phyloP scores from a whole-genome alignment of 2,888 invertebrate genomes.

The Chymomyza caudatula region DNA sequence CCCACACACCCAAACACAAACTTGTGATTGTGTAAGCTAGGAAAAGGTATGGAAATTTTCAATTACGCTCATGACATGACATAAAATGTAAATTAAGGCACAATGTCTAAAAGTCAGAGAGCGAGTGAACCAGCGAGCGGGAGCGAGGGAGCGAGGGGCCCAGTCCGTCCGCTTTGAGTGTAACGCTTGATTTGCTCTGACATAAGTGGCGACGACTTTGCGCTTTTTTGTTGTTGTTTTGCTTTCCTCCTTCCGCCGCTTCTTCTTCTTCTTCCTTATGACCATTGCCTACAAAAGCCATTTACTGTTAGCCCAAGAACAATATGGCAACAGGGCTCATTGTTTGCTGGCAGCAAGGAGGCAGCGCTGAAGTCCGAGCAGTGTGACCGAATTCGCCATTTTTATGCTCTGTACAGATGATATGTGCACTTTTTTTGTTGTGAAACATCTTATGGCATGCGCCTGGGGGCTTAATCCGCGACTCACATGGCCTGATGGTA shows the following conservation, averaged over 20 bases:
- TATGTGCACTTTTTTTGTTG: too few species aligned
- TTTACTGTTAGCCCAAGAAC: conserved; percentile 28
- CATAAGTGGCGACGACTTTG: conserved; percentile 57
- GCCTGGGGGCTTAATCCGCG: too few species aligned
- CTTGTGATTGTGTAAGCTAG: neutral
- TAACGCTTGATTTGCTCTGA: conserved; percentile 65
- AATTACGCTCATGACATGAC: conserved; percentile 71
- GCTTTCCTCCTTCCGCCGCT: neutral
- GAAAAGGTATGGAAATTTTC: conserved; percentile 49
- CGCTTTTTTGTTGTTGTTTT: conserved; percentile 13
- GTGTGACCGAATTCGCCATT: too few species aligned
- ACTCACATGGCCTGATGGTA: too few species aligned
- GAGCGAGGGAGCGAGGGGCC: neutral
- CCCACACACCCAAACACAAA: neutral
- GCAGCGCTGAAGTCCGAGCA: too few species aligned
- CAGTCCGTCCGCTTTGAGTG: conserved; percentile 18
- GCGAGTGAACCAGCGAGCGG: neutral
- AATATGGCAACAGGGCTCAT: neutral
- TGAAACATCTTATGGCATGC: too few species aligned
- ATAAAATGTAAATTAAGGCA: conserved; percentile 69
- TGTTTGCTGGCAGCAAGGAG: too few species aligned
- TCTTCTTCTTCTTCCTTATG: too few species aligned
- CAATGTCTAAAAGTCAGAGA: conserved; percentile 39
- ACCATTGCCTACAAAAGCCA: conserved; percentile 15
- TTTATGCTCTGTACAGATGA: too few species aligned